Percentiles rank a stretch among this genome's conserved stretches.
Evolutionary conservation across 2,888 invertebrate genomes (phyloP).

Genomic region (Hybos culiciformis): DNA sequence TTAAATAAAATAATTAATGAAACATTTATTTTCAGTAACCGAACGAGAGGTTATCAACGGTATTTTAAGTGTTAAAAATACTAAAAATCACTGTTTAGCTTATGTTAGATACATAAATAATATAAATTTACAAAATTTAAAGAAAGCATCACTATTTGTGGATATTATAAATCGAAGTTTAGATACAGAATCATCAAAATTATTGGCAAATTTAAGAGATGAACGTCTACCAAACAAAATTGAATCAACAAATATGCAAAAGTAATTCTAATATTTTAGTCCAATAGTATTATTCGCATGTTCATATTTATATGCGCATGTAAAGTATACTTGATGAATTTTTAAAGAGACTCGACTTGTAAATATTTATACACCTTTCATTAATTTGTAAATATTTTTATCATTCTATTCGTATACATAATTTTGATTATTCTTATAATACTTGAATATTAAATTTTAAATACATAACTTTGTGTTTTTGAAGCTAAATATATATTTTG

Average conservation of each 20-base stretch:
- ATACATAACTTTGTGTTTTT: no score
- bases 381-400: no score
- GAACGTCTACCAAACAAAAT: conserved; percentile 80
- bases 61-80: conserved; percentile 81
- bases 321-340: no score
- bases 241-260: conserved; percentile 75
- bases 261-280: conserved; percentile 39
- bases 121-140: conserved; percentile 87
- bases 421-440: no score
- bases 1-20: no score
- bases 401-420: no score
- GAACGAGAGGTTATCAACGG: conserved; percentile 97
- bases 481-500: no score
- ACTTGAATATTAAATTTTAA: no score
- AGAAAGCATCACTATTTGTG: conserved; percentile 87
- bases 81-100: conserved; percentile 88
- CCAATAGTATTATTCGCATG: no score
- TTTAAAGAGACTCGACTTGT: no score
- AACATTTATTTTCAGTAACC: conserved; percentile 76
- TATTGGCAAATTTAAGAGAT: conserved; percentile 79
- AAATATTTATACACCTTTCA: no score
- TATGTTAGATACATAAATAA: conserved; percentile 94
- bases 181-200: conserved; percentile 83
- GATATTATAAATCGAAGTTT: conserved; percentile 86
- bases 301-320: neutral